Conservation (phyloP, 2,113 vertebrate species). For the Dromiciops gliroides region DNA sequence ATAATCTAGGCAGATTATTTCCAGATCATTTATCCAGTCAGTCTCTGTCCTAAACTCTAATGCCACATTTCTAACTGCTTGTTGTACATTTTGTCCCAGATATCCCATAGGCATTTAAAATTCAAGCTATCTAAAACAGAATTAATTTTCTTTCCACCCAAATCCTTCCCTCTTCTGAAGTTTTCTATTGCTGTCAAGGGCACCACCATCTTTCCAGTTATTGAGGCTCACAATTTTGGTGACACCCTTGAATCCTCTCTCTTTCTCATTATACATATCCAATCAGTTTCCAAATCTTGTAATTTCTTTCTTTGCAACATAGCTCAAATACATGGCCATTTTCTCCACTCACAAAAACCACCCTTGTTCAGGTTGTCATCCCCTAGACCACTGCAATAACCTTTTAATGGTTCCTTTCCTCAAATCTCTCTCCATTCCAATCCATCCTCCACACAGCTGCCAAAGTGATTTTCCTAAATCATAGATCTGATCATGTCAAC, state of each 20-base stretch:
- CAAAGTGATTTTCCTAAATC: not conserved
- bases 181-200: not conserved
- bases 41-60: not conserved
- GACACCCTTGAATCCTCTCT: not conserved
- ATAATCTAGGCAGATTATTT: not conserved
- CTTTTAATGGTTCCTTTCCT: not conserved
- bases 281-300: not conserved
- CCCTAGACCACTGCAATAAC: not conserved
- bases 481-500: not conserved
- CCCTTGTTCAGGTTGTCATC: not conserved
- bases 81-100: not conserved
- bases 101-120: not conserved
- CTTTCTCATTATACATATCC: not conserved
- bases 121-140: not conserved
- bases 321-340: not conserved
- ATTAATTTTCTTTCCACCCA: not conserved
- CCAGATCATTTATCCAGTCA: not conserved
- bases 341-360: not conserved
- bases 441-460: not conserved
- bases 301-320: not conserved
- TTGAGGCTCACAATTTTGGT: not conserved
- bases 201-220: not conserved
- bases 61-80: not conserved
- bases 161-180: not conserved
- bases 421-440: not conserved